Evolutionary conservation across 2,888 invertebrate genomes (phyloP).

Genomic region (Ornithoptera priamus): DNA sequence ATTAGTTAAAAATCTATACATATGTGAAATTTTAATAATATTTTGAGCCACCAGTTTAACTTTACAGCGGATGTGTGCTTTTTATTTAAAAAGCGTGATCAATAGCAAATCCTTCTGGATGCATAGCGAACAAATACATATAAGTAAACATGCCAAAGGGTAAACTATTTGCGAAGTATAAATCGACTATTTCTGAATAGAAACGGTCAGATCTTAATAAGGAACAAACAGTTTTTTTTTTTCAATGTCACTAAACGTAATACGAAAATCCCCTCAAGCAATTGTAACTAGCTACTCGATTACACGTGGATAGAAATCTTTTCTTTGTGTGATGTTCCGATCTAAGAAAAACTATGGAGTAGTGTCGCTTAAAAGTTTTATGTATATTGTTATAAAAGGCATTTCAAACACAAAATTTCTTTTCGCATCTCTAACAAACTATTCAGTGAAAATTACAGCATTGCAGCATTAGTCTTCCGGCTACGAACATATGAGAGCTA

Average conservation of each 20-base stretch:
- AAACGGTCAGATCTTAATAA: slow-evolving; percentile 15
- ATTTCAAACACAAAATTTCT: too few relatives aligned
- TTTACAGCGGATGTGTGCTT: not conserved
- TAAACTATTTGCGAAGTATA: not conserved
- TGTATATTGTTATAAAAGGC: not conserved
- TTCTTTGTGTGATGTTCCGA: slow-evolving; percentile 11
- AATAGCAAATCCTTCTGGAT: not conserved
- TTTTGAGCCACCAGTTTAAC: too few relatives aligned
- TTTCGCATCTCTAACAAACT: too few relatives aligned
- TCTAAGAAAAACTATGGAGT: slow-evolving; percentile 35
- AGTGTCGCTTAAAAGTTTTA: slow-evolving; percentile 5
- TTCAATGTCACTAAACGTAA: slow-evolving; percentile 57
- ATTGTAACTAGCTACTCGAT: slow-evolving; percentile 60
- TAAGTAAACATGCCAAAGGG: slow-evolving; percentile 6
- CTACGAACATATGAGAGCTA: too few relatives aligned
- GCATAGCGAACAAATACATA: not conserved
- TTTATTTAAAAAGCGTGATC: not conserved
- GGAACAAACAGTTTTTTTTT: slow-evolving; percentile 30
- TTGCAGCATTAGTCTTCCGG: too few relatives aligned
- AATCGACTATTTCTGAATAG: not conserved
- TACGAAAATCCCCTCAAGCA: slow-evolving; percentile 66
- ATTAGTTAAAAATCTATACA: too few relatives aligned
- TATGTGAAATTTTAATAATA: too few relatives aligned
- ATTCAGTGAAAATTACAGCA: too few relatives aligned
- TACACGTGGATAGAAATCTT: slow-evolving; percentile 52